Evolutionary conservation across 1,140 invertebrate species (phyloP), one percentile per base, ranked within the genome.

Genomic region (Zaprionus africanus): DNA sequence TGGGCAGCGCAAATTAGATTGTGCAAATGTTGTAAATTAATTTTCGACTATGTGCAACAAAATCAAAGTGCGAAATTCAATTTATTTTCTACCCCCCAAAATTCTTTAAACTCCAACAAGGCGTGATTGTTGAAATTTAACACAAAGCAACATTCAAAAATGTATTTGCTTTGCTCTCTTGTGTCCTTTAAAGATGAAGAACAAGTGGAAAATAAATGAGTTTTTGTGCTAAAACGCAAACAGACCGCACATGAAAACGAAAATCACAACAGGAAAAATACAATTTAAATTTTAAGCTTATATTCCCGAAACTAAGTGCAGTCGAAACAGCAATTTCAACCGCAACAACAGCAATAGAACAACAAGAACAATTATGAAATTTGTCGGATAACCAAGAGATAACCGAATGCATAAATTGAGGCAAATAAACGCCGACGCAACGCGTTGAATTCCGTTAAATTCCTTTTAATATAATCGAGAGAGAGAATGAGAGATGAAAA

Each of bases 21-120:
- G 75, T 59, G 61, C 68, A 74, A 80, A 80, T 74, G 59, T 70
- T 80, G 78, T 66, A 78, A 80, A 80, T 78, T 78, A 75, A 80
- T 78, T 74, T 74, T 57, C 26, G 24, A 6, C 34, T 17, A 57
- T 71, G 59, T 28, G 46, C 63, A 36, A 53, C 24, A 41, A 68
- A 78, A 76, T 68, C 51, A 86, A 86, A 82, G 74, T 60, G 66
- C 71, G 71, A 79, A 90, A 79, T 90, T 79, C 68, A 90, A 90
- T 90, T 84, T 81, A 90, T 81, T 88, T 84, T 38, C 64, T 49
- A 31, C 38, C 61, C 61, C 61, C 17, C 22, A 31, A 11, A 75
- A 71, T 72, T 72, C 60, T 34, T 43, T 38, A 61, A 22, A 24
- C 13, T 17, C 26, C 43, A 34, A 41, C 34, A 9, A 62, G 41